A percentile compares a stretch with the other conserved stretches of the same genome.
Conservation (phyloP, 2,888 invertebrate genomes). For the Stenodera caucasica region DNA sequence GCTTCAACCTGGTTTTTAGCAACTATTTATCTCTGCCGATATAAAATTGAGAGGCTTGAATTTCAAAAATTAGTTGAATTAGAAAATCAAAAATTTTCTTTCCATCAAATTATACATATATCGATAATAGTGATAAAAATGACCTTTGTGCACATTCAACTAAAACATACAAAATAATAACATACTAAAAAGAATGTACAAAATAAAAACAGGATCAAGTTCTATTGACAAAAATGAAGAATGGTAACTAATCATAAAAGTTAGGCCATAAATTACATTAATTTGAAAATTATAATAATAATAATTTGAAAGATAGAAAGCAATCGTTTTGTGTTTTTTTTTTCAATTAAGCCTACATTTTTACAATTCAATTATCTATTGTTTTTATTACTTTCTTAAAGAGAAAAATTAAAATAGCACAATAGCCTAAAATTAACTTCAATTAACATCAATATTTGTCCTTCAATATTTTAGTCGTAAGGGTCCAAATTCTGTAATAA, state of each 20-base stretch:
- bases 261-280: constrained; percentile 17
- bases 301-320: neutral
- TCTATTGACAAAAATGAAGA: neutral
- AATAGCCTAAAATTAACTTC: constrained; percentile 25
- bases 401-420: constrained; percentile 7
- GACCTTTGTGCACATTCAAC: constrained; percentile 21
- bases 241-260: constrained; percentile 23
- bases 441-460: constrained; percentile 19
- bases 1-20: too few species aligned
- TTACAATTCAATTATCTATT: neutral
- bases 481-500: constrained; percentile 26
- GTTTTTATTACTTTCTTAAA: too few species aligned
- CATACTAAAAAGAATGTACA: constrained; percentile 17
- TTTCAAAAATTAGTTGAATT: too few species aligned
- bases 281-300: neutral
- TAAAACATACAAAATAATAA: constrained; percentile 15
- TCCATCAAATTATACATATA: too few species aligned
- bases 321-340: too few species aligned
- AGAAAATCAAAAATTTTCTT: too few species aligned
- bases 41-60: too few species aligned
- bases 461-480: constrained; percentile 20
- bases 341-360: too few species aligned
- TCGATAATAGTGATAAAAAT: constrained; percentile 10
- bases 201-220: constrained; percentile 14
- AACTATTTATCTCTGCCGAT: too few species aligned